Conservation (phyloP, 2,113 vertebrate genomes). For the Dasyprocta punctata region DNA sequence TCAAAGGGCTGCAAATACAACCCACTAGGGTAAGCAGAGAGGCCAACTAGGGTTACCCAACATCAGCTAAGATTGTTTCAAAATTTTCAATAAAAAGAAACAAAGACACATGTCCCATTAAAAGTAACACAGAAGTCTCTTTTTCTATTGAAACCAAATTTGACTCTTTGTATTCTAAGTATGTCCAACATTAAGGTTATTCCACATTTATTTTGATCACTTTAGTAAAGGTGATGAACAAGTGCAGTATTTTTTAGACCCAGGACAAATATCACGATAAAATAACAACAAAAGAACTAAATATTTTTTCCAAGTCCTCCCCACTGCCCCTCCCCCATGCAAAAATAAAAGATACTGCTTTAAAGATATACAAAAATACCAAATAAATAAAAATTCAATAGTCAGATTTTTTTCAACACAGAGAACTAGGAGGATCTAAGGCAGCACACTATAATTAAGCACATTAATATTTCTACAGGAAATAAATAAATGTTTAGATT, state of each 20-base stretch:
- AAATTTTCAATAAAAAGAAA: conserved; percentile 40
- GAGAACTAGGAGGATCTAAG: background rate
- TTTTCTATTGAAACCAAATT: conserved; percentile 32
- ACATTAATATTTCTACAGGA: background rate
- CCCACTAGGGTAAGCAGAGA: background rate
- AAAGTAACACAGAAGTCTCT: background rate
- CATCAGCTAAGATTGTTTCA: conserved; percentile 16
- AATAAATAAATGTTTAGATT: conserved; percentile 26
- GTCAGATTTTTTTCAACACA: background rate
- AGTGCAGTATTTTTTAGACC: conserved; percentile 8
- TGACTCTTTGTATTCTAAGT: background rate
- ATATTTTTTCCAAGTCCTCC: background rate
- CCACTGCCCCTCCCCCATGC: background rate
- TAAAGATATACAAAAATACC: conserved; percentile 6
- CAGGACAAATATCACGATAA: conserved; percentile 33
- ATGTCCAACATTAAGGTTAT: background rate
- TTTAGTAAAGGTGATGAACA: background rate
- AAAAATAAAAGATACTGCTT: conserved; percentile 19
- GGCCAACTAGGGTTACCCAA: background rate
- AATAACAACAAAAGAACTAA: background rate
- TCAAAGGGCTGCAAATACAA: background rate
- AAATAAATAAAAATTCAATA: conserved; percentile 44
- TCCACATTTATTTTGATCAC: conserved; percentile 30
- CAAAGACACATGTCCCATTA: background rate
- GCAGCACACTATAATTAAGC: background rate